Percentiles rank a stretch among this genome's conserved stretches.
These are phyloP conservation scores for Cottoperca gobio DNA, from an alignment of 2,797 vertebrate genomes.

Conservation along the genomic window DNA sequence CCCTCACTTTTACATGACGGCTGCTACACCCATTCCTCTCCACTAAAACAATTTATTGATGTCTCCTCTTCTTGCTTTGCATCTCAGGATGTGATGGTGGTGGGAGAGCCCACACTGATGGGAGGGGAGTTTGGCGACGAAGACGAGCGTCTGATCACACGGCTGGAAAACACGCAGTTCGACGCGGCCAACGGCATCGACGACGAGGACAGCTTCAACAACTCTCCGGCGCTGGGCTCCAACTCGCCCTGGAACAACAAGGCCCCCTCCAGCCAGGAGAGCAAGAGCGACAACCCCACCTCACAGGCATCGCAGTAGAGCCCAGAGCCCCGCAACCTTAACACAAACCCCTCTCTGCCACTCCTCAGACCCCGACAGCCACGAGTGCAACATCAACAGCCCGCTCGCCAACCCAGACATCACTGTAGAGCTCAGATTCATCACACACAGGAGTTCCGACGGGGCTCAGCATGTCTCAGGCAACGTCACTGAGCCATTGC, in stretches of 20 bases:
- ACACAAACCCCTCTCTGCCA: conserved; percentile 62
- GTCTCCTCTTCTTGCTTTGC: neutral
- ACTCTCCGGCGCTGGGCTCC: conserved; percentile 96
- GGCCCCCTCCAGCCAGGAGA: conserved; percentile 98
- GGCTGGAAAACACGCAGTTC: conserved; percentile 99
- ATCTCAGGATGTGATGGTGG: conserved; percentile 98
- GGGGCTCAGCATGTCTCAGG: conserved; percentile 42
- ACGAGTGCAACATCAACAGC: conserved; percentile 55
- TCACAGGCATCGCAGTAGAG: conserved; percentile 97
- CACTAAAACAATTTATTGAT: neutral
- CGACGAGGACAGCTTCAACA: conserved; percentile 99
- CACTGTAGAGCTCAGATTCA: conserved; percentile 61
- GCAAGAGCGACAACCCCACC: conserved; percentile 98
- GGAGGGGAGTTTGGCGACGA: conserved; percentile 99
- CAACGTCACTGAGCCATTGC: conserved; percentile 38
- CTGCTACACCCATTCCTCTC: neutral
- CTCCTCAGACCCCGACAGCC: conserved; percentile 56
- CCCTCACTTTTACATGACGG: neutral
- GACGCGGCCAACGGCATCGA: conserved; percentile 98
- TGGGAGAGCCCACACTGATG: conserved; percentile 99
- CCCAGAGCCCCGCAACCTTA: conserved; percentile 64
- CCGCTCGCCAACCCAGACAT: conserved; percentile 56
- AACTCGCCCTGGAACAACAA: conserved; percentile 99
- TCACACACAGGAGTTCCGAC: conserved; percentile 38
- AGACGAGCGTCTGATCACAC: conserved; percentile 99